A percentile compares a stretch with the other conserved stretches of the same genome.
These are phyloP conservation scores for Drosophila gaucha DNA, from an alignment of 2,888 invertebrate species.

Conservation along the genomic window DNA sequence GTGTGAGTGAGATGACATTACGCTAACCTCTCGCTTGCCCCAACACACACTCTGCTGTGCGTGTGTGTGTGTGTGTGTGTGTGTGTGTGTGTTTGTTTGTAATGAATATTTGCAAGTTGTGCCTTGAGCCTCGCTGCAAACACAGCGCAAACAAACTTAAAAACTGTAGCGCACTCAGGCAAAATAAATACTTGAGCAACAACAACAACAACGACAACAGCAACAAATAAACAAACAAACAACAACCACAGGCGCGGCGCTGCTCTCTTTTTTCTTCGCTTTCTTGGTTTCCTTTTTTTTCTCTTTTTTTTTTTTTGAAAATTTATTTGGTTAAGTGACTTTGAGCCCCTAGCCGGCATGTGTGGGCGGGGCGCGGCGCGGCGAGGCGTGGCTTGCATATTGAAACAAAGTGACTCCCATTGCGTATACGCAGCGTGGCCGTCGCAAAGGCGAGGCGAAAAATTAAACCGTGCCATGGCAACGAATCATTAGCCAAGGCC, in stretches of 20 bases:
- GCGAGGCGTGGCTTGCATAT: slow-evolving; percentile 62
- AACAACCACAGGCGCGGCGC: slow-evolving; percentile 4
- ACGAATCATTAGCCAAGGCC: slow-evolving; percentile 62
- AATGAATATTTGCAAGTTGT: slow-evolving; percentile 71
- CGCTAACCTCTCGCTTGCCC: slow-evolving; percentile 9
- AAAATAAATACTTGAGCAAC: slow-evolving; percentile 73
- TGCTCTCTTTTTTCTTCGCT: slow-evolving; percentile 19
- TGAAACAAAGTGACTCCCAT: slow-evolving; percentile 70
- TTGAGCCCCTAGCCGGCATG: slow-evolving; percentile 40
- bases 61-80: slow-evolving; percentile 12
- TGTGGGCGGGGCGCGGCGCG: slow-evolving; percentile 29
- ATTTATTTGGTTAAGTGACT: slow-evolving; percentile 79
- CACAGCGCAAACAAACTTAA: slow-evolving; percentile 77
- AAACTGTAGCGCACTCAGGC: slow-evolving; percentile 78
- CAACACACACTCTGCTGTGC: neutral
- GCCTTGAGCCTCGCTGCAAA: slow-evolving; percentile 62
- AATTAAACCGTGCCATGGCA: slow-evolving; percentile 26
- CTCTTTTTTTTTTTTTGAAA: slow-evolving; percentile 35
- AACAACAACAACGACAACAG: slow-evolving; percentile 29
- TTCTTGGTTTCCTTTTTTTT: slow-evolving; percentile 4
- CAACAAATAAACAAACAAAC: slow-evolving; percentile 3
- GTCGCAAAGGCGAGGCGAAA: slow-evolving; percentile 3
- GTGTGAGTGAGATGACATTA: slow-evolving; percentile 21
- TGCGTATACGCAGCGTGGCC: slow-evolving; percentile 67
- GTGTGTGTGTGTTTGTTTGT: slow-evolving; percentile 40